Percentiles rank a stretch among this genome's conserved stretches.
Conservation (phyloP, 1,140 invertebrate genomes). For the Ridgeia piscesae region DNA sequence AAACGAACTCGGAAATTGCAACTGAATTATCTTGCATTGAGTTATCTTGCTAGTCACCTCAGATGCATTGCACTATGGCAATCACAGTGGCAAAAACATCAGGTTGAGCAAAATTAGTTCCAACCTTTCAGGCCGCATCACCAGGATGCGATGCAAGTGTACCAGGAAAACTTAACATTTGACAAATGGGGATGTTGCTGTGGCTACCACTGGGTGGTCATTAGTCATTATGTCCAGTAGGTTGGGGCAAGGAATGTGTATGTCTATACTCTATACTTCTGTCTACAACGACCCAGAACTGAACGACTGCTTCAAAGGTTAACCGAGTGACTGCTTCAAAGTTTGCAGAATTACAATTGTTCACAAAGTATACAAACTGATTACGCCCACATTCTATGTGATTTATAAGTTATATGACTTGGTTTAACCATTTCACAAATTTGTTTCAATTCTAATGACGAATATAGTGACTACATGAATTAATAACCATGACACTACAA, state of each 20-base stretch:
- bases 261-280: neutral
- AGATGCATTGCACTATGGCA: neutral
- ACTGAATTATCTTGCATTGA: neutral
- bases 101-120: neutral
- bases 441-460: neutral
- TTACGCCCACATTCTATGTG: neutral
- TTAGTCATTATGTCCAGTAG: neutral
- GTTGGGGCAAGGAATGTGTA: neutral
- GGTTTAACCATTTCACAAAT: neutral
- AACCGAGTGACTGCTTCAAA: neutral
- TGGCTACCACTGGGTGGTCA: neutral
- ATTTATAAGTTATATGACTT: neutral
- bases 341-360: neutral
- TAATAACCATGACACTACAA: neutral
- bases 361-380: neutral
- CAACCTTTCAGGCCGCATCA: neutral
- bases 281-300: neutral
- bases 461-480: neutral
- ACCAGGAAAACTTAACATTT: neutral
- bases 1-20: neutral
- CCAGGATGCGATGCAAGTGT: neutral
- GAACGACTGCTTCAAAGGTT: neutral
- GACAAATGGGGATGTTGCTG: neutral
- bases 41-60: neutral
- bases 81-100: neutral